Evolutionary conservation across 1,140 invertebrate genomes (phyloP).

Genomic region (Lasioglossum baleicum): DNA sequence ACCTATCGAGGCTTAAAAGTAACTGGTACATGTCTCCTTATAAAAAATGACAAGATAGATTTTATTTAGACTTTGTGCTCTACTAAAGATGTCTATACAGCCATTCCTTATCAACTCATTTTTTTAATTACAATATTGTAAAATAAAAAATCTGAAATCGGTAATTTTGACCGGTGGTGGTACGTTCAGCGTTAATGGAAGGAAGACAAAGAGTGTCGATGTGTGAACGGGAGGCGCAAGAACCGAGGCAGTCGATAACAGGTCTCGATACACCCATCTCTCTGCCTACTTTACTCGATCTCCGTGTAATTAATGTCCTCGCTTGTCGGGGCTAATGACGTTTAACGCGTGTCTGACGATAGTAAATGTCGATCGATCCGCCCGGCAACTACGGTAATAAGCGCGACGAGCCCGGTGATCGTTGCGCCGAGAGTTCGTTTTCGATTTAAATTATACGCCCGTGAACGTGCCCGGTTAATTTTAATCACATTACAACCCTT

Average conservation of each 20-base stretch:
- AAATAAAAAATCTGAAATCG: too few relatives aligned
- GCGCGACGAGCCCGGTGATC: slow-evolving; percentile 17
- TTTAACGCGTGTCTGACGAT: slow-evolving; percentile 66
- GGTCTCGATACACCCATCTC: slow-evolving; percentile 29
- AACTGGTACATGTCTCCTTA: too few relatives aligned
- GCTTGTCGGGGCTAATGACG: slow-evolving; percentile 66
- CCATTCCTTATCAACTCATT: too few relatives aligned
- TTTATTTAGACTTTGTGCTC: too few relatives aligned
- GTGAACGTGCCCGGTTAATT: background rate
- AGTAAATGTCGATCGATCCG: slow-evolving; percentile 58
- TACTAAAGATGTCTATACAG: too few relatives aligned
- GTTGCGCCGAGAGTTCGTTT: slow-evolving; percentile 18
- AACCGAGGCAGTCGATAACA: slow-evolving; percentile 31
- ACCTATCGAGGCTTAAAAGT: too few relatives aligned
- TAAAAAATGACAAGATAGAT: too few relatives aligned
- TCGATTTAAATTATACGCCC: slow-evolving; percentile 21
- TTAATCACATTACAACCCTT: slow-evolving; percentile 6
- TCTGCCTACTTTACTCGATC: slow-evolving; percentile 60
- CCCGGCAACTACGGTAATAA: slow-evolving; percentile 53
- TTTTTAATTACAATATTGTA: too few relatives aligned
- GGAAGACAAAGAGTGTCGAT: background rate
- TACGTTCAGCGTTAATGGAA: too few relatives aligned
- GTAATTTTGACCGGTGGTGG: too few relatives aligned
- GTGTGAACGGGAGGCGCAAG: background rate
- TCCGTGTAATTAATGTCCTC: slow-evolving; percentile 68